Conservation (phyloP, 2,888 invertebrate species). For the Eumacrocentrus americanus region DNA sequence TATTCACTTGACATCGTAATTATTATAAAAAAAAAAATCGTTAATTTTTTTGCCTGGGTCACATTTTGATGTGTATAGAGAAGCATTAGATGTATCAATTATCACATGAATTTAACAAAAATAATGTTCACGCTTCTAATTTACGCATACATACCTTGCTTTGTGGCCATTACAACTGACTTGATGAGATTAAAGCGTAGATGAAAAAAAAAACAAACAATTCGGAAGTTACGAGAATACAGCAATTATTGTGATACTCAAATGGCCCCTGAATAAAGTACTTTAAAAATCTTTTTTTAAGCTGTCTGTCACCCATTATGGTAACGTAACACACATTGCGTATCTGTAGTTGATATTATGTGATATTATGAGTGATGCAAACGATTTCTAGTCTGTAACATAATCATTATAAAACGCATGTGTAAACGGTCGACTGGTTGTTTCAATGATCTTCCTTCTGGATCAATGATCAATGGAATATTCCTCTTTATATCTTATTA, state of each 20-base stretch:
- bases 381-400: constrained; percentile 25
- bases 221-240: background rate
- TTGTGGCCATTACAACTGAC: background rate
- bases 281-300: constrained; percentile 9
- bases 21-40: background rate
- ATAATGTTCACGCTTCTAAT: background rate
- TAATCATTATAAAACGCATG: constrained; percentile 13
- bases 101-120: background rate
- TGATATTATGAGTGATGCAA: constrained; percentile 23
- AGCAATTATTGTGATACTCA: constrained; percentile 21
- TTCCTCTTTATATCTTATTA: constrained; percentile 4
- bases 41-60: too few species aligned
- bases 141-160: background rate
- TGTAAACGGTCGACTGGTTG: constrained; percentile 11
- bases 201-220: too few species aligned
- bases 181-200: background rate
- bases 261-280: constrained; percentile 19
- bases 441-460: constrained; percentile 16
- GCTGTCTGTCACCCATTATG: background rate
- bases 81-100: background rate
- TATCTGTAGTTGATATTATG: constrained; percentile 19
- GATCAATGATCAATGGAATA: constrained; percentile 9
- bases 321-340: constrained; percentile 1
- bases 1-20: background rate
- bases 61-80: background rate